Base-by-base conservation (phyloP, 2,888 invertebrate species). In the Tenthredo livida region DNA sequence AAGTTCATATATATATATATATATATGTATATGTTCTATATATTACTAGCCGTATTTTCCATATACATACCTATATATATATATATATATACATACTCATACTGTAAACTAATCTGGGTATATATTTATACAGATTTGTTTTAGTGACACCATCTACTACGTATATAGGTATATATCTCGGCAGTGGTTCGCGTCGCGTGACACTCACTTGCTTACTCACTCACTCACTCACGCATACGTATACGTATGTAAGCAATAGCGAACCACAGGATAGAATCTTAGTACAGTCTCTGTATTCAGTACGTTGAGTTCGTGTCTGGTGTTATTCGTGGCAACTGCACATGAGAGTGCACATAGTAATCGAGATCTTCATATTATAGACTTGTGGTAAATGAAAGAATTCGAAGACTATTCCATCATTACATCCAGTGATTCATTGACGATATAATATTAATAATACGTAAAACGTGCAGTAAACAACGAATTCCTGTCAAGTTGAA, bases 251-350 rank as follows among this genome's bases (percentile, higher is more conserved):
- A 29, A 73, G 73, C 85, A 73, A 84, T 65, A 58, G 84, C 84
- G 78, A 85, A 86, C 72, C 73, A 37, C 43, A 70, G 85, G 80
- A 77, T 84, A 84, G 72, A 54, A 85, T 85, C 86, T 89, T 88
- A 89, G 89, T 89, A 85, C 87, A 87, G 87, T 87, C 87, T 89
- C 88, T 88, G 88, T 86, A 87, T 89, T 88, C 89, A 86, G 86
- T 87, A 88, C 88, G 89, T 86, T 87, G 87, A 87, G 88, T 85
- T 87, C 87, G 85, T n/a, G 9, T 75, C 65, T 58, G 84, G 73
- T 85, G 85, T 58, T 43, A 47, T 85, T 65, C 47, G 61, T 80
- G 80, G 72, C 72, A 5, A 73, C 40, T 43, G 70, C 33, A 70
- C 4, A 37, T 4, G 2, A 33, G 21, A 73, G 43, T 40, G 21